Conservation (phyloP, 2,888 invertebrate genomes). For the Yponomeuta sedellus region DNA sequence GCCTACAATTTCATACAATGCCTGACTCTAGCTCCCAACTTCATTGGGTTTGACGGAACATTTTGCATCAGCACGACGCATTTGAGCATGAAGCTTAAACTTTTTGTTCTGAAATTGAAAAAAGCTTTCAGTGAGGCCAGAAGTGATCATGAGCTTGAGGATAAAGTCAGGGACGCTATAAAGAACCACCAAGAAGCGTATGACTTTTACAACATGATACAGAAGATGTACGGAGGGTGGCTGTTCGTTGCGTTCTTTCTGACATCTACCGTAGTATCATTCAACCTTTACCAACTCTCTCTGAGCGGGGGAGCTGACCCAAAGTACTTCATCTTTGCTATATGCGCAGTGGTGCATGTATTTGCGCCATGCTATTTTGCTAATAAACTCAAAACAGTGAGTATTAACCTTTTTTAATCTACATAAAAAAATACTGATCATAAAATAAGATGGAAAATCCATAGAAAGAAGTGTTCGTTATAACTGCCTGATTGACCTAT, state of each 20-base stretch:
- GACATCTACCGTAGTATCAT: slow-evolving; percentile 44
- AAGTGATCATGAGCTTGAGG: slow-evolving; percentile 31
- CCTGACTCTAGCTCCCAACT: slow-evolving; percentile 40
- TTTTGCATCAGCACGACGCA: slow-evolving; percentile 55
- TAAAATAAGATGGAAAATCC: too few relatives aligned
- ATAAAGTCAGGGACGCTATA: slow-evolving; percentile 37
- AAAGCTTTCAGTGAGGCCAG: slow-evolving; percentile 38
- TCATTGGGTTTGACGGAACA: slow-evolving; percentile 50
- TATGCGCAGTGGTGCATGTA: slow-evolving; percentile 44
- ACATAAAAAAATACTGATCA: too few relatives aligned
- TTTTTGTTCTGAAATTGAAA: slow-evolving; percentile 39
- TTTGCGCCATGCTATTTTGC: slow-evolving; percentile 51
- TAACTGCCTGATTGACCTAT: too few relatives aligned
- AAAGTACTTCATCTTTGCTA: slow-evolving; percentile 43
- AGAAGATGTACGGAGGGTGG: slow-evolving; percentile 51
- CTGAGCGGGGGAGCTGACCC: slow-evolving; percentile 38
- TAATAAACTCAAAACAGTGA: slow-evolving; percentile 46
- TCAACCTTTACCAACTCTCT: slow-evolving; percentile 50
- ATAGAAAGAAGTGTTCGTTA: too few relatives aligned
- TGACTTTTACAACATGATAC: slow-evolving; percentile 38
- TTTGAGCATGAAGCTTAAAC: slow-evolving; percentile 47
- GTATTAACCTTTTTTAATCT: too few relatives aligned
- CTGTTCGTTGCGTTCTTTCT: slow-evolving; percentile 44
- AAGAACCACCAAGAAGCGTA: slow-evolving; percentile 48
- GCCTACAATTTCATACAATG: slow-evolving; percentile 43